Percentiles rank a stretch among this genome's conserved stretches.
Conservation (phyloP, 2,888 invertebrate genomes). For the Andrena dorsata region DNA sequence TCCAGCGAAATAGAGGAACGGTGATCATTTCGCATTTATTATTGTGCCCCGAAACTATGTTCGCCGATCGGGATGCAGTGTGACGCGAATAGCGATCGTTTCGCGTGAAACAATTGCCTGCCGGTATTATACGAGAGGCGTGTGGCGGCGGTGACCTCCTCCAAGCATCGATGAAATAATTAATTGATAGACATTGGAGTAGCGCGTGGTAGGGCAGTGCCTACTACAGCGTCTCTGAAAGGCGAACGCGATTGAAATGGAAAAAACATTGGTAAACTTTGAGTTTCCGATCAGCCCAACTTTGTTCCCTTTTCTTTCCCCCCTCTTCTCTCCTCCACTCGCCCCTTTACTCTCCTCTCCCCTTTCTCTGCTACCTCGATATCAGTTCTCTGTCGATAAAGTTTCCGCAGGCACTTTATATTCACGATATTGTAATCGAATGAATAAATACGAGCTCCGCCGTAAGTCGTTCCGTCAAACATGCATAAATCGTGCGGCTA, state of each 20-base stretch:
- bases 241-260: slow-evolving; percentile 55
- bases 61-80: slow-evolving; percentile 34
- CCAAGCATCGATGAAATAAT: slow-evolving; percentile 65
- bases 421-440: slow-evolving; percentile 58
- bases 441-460: slow-evolving; percentile 60
- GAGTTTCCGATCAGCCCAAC: slow-evolving; percentile 53
- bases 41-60: slow-evolving; percentile 17
- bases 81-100: slow-evolving; percentile 53
- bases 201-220: slow-evolving; percentile 27
- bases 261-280: slow-evolving; percentile 66
- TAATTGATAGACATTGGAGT: slow-evolving; percentile 64
- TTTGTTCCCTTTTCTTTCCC: slow-evolving; percentile 13
- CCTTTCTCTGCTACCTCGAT: slow-evolving; percentile 10
- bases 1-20: too few species aligned
- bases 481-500: slow-evolving; percentile 44
- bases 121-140: slow-evolving; percentile 12
- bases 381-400: slow-evolving; percentile 55
- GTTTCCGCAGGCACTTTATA: slow-evolving; percentile 49
- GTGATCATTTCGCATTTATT: slow-evolving; percentile 21
- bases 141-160: slow-evolving; percentile 26
- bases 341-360: too few species aligned
- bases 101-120: slow-evolving; percentile 43
- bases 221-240: slow-evolving; percentile 40
- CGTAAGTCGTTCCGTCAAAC: slow-evolving; percentile 52
- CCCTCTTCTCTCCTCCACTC: not conserved